A percentile compares a stretch with the other conserved stretches of the same genome.
phyloP scores from a whole-genome alignment of 2,113 vertebrate genomes.

The Paramisgurnus dabryanus region DNA sequence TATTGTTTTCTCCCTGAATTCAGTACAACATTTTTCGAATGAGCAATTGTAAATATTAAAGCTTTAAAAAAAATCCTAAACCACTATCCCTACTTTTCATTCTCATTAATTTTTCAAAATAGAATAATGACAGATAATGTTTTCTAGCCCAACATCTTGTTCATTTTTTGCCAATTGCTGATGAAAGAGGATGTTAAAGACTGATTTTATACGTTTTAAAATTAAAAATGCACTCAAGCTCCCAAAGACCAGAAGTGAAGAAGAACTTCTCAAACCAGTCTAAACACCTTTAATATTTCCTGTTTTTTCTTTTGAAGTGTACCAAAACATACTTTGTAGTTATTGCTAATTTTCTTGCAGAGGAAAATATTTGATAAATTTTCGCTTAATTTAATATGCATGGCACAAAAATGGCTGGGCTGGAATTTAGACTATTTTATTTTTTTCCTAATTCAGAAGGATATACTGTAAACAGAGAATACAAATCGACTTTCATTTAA shows the following conservation, averaged over 20 bases:
- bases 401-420: neutral
- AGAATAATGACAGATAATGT: slow-evolving; percentile 3
- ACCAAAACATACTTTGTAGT: neutral
- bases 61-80: neutral
- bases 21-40: neutral
- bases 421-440: neutral
- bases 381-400: neutral
- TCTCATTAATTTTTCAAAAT: slow-evolving; percentile 16
- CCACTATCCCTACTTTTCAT: slow-evolving; percentile 4
- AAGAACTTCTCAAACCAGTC: neutral
- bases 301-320: slow-evolving; percentile 2
- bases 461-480: neutral
- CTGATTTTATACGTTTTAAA: slow-evolving; percentile 2
- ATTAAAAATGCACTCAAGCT: slow-evolving; percentile 11
- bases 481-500: neutral
- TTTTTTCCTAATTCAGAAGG: neutral
- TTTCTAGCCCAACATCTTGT: slow-evolving; percentile 9
- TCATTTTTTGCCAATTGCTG: slow-evolving; percentile 27
- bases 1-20: neutral
- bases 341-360: neutral
- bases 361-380: neutral
- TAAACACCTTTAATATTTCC: neutral
- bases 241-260: neutral
- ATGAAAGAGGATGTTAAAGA: slow-evolving; percentile 31
- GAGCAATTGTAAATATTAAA: slow-evolving; percentile 1